phyloP scores from a whole-genome alignment of 2,113 vertebrate species.

The Sylvia atricapilla region DNA sequence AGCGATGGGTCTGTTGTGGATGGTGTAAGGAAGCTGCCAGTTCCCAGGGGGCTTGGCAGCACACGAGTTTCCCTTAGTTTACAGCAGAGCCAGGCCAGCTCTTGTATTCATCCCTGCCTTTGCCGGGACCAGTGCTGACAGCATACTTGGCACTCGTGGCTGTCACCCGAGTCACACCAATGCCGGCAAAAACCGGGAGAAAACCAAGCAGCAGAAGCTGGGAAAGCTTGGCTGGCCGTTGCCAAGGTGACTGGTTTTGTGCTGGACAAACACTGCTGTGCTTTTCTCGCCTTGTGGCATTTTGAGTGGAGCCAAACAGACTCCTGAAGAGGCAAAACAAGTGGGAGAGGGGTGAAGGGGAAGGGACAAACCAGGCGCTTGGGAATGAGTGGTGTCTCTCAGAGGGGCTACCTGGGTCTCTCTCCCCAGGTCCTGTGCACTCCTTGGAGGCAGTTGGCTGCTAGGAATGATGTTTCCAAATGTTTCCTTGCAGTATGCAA shows the following conservation, averaged over 20 bases:
- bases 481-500: background rate
- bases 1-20: background rate
- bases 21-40: background rate
- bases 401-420: background rate
- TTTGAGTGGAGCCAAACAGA: background rate
- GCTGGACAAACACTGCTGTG: background rate
- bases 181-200: background rate
- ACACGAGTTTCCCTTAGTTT: background rate
- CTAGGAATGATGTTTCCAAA: background rate
- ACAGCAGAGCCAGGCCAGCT: background rate
- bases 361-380: background rate
- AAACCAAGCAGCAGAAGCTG: background rate
- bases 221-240: constrained; percentile 14
- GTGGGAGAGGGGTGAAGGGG: background rate
- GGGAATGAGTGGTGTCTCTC: background rate
- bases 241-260: constrained; percentile 14
- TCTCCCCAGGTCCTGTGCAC: background rate
- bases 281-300: background rate
- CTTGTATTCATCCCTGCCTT: background rate
- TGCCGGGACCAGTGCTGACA: background rate
- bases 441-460: background rate
- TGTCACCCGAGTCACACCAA: background rate
- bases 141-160: background rate
- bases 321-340: background rate
- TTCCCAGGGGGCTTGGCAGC: background rate